Evolutionary conservation across 2,797 vertebrate genomes (phyloP).

Genomic region (Hafferia zeledoni): DNA sequence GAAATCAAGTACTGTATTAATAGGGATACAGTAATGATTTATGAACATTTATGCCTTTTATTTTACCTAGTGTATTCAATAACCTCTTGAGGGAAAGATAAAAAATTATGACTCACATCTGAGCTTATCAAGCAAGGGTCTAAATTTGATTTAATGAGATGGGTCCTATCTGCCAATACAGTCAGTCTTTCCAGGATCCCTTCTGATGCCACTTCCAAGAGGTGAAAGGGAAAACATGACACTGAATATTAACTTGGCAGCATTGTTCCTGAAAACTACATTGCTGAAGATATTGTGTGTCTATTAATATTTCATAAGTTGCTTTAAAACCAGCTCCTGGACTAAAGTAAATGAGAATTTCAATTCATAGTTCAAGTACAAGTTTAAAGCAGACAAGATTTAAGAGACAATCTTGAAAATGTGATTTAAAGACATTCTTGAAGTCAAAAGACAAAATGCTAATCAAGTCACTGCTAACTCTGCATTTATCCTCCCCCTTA

Average conservation of each 20-base stretch:
- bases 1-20: slow-evolving; percentile 23
- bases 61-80: slow-evolving; percentile 17
- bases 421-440: background rate
- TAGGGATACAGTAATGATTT: background rate
- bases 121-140: slow-evolving; percentile 8
- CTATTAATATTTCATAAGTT: background rate
- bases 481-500: background rate
- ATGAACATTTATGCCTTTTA: background rate
- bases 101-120: background rate
- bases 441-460: background rate
- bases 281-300: background rate
- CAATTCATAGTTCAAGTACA: background rate
- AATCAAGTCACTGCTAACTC: background rate
- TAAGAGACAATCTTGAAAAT: background rate
- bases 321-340: background rate
- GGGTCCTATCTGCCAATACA: background rate
- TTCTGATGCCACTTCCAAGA: background rate
- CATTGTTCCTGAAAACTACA: background rate
- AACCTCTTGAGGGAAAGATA: background rate
- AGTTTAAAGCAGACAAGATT: background rate
- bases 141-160: slow-evolving; percentile 12
- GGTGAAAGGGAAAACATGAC: background rate
- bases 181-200: background rate
- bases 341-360: background rate
- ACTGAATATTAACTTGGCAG: background rate